Conservation (phyloP, 2,797 vertebrate species). For the Anomalospiza imberbis region DNA sequence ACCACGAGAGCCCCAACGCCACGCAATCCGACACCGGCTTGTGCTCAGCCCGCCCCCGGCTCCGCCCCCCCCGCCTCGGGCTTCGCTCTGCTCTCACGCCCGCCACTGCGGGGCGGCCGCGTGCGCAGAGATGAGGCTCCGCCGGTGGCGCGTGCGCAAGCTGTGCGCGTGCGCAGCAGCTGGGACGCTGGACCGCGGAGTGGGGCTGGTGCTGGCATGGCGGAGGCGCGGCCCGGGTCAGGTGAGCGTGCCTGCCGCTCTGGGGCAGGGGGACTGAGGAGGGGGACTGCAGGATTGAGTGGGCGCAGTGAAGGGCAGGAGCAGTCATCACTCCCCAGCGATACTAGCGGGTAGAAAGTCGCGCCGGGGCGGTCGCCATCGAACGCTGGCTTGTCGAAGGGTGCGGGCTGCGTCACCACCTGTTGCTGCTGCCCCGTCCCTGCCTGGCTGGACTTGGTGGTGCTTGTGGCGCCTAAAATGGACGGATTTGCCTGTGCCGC, state of each 20-base stretch:
- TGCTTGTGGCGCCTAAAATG: neutral
- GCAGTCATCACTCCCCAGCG: rapidly evolving
- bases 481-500: neutral
- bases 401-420: neutral
- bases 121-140: rapidly evolving
- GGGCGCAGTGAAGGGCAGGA: neutral
- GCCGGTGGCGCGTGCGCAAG: rapidly evolving
- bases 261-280: rapidly evolving
- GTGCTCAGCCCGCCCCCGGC: neutral
- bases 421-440: constrained; percentile 13
- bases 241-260: neutral
- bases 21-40: rapidly evolving
- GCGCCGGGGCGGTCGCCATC: too few relatives aligned
- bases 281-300: too few relatives aligned
- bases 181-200: rapidly evolving
- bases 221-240: neutral
- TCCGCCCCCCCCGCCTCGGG: neutral
- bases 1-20: rapidly evolving
- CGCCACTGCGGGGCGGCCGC: rapidly evolving
- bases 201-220: neutral
- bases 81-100: rapidly evolving
- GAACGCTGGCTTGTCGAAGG: neutral
- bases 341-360: neutral
- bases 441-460: neutral
- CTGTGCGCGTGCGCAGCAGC: neutral